Percentiles rank a stretch among this genome's conserved stretches.
Conservation (phyloP, 2,113 vertebrate genomes). For the Thryonomys swinderianus region DNA sequence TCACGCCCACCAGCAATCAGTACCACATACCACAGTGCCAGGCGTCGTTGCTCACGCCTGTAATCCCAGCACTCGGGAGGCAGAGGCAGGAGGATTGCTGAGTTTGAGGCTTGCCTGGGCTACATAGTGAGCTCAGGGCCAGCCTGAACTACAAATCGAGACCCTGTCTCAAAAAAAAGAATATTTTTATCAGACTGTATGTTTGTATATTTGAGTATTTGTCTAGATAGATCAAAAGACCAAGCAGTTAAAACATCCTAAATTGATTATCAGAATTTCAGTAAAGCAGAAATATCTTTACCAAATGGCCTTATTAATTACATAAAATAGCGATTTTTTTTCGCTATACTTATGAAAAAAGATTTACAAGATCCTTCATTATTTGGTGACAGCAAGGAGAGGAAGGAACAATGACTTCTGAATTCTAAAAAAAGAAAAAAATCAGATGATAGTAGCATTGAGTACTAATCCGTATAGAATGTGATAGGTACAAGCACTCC, state of each 20-base stretch:
- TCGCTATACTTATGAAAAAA: background rate
- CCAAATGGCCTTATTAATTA: background rate
- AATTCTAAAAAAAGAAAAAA: slow-evolving; percentile 32
- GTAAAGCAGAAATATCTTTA: background rate
- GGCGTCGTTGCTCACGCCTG: too few species aligned
- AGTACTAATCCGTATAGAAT: background rate
- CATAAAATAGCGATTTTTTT: background rate
- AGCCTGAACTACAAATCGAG: too few species aligned
- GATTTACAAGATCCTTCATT: background rate
- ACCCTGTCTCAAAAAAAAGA: too few species aligned
- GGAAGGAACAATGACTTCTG: background rate
- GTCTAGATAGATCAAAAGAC: background rate
- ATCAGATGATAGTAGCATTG: background rate
- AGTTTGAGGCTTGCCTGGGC: too few species aligned
- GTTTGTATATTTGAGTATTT: background rate
- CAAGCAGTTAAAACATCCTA: background rate
- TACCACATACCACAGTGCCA: too few species aligned
- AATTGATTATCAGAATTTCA: background rate
- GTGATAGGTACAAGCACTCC: background rate
- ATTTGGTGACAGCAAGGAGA: background rate
- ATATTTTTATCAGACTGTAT: too few species aligned
- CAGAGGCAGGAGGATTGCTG: too few species aligned
- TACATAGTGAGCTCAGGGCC: too few species aligned
- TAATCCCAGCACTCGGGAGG: too few species aligned
- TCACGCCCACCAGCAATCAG: too few species aligned